phyloP scores from a whole-genome alignment of 2,888 invertebrate genomes.

The Neuroscelio doddi region DNA sequence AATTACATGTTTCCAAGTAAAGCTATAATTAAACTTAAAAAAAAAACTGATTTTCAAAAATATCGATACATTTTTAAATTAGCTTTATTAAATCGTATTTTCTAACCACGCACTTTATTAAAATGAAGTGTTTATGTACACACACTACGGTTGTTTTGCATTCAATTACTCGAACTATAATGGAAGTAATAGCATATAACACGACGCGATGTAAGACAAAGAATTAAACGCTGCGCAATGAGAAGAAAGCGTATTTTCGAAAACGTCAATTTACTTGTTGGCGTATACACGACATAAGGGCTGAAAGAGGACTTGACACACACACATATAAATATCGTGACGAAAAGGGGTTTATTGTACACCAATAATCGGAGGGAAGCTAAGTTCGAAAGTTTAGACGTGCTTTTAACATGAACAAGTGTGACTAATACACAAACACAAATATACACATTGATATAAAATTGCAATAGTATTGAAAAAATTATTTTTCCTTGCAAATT shows the following conservation, averaged over 20 bases:
- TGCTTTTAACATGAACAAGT: slow-evolving; percentile 2
- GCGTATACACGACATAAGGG: slow-evolving; percentile 24
- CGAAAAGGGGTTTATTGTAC: slow-evolving; percentile 43
- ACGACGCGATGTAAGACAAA: slow-evolving; percentile 30
- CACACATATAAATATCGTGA: slow-evolving; percentile 21
- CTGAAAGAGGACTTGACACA: slow-evolving; percentile 38
- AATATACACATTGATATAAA: too few relatives aligned
- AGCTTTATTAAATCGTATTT: too few relatives aligned
- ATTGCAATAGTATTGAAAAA: too few relatives aligned
- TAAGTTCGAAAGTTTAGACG: slow-evolving; percentile 21
- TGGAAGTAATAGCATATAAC: slow-evolving; percentile 11
- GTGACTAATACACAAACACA: too few relatives aligned
- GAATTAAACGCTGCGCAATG: slow-evolving; percentile 23
- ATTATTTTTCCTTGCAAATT: too few relatives aligned
- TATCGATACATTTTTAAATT: too few relatives aligned
- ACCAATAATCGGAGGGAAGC: slow-evolving; percentile 20
- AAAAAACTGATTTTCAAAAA: too few relatives aligned
- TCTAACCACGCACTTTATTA: too few relatives aligned
- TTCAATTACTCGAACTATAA: neutral
- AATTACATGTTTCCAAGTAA: too few relatives aligned
- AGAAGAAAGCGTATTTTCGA: slow-evolving; percentile 51
- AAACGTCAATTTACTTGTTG: slow-evolving; percentile 56
- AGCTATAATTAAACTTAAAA: too few relatives aligned
- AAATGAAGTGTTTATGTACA: neutral
- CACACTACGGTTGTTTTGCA: neutral